Evolutionary conservation across 2,888 invertebrate genomes (phyloP).

Genomic region (Dynastes hyllus): DNA sequence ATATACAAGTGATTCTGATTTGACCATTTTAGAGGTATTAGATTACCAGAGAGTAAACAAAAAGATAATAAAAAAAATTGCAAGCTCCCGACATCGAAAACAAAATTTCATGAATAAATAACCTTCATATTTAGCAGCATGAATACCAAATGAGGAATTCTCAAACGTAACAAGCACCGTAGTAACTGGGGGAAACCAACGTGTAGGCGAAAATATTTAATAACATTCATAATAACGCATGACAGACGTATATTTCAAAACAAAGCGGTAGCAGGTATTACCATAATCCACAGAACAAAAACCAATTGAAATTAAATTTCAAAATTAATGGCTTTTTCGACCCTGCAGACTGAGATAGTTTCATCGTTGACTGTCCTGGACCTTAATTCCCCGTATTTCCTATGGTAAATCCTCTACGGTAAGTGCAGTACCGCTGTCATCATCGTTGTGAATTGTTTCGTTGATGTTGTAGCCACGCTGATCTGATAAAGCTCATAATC

Average conservation of each 20-base stretch:
- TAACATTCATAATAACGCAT: conserved; percentile 29
- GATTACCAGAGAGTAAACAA: no score
- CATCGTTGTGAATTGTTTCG: conserved; percentile 42
- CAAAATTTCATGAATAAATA: conserved; percentile 24
- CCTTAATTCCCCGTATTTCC: conserved; percentile 20
- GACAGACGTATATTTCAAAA: conserved; percentile 37
- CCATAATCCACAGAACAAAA: conserved; percentile 40
- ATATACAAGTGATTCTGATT: no score
- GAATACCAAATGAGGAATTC: conserved; percentile 16
- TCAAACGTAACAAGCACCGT: conserved; percentile 2
- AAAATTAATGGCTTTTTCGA: conserved; percentile 45
- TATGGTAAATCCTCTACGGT: conserved; percentile 12
- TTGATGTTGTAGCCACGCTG: not conserved
- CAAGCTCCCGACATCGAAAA: not conserved
- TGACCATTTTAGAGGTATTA: no score
- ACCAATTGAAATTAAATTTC: conserved; percentile 47
- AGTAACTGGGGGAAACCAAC: conserved; percentile 4
- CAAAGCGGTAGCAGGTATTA: conserved; percentile 12
- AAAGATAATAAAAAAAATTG: not conserved
- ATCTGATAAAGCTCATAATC: conserved; percentile 6
- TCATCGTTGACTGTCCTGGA: not conserved
- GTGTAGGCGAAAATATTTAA: conserved; percentile 21
- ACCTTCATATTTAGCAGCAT: not conserved
- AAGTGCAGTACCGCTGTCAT: conserved; percentile 9
- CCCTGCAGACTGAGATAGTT: conserved; percentile 11